phyloP scores from a whole-genome alignment of 2,113 vertebrate genomes.

The Mystacornis crossleyi region DNA sequence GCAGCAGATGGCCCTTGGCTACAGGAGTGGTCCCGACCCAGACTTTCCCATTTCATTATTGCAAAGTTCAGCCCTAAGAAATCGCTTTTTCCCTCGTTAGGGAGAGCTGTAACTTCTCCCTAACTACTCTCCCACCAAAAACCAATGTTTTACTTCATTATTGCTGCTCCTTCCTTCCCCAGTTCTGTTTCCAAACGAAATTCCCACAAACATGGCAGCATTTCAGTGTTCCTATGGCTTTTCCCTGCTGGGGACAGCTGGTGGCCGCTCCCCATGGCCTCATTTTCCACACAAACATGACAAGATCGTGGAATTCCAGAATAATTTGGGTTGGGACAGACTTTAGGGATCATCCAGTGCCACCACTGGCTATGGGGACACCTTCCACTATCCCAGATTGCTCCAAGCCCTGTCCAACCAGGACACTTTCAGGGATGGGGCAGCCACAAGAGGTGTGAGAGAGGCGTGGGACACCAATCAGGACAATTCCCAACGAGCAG shows the following conservation, averaged over 20 bases:
- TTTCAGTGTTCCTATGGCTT: not conserved
- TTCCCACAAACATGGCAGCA: not conserved
- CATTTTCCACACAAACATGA: not conserved
- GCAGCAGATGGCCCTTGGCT: not conserved
- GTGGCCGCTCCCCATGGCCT: not conserved
- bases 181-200: not conserved
- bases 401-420: not conserved
- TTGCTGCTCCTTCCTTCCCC: not conserved
- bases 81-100: not conserved
- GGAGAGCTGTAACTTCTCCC: not conserved
- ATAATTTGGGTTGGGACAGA: not conserved
- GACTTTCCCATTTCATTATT: not conserved
- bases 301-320: not conserved
- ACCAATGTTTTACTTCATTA: not conserved
- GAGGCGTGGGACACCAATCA: not conserved
- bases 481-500: not conserved
- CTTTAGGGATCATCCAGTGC: not conserved
- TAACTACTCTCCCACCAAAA: not conserved
- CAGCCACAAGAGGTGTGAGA: not conserved
- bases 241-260: not conserved
- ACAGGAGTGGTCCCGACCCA: not conserved
- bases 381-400: rapidly evolving
- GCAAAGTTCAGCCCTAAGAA: not conserved
- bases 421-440: not conserved
- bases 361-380: not conserved